Conservation (phyloP, 1,140 invertebrate species). For the Argopecten irradians region DNA sequence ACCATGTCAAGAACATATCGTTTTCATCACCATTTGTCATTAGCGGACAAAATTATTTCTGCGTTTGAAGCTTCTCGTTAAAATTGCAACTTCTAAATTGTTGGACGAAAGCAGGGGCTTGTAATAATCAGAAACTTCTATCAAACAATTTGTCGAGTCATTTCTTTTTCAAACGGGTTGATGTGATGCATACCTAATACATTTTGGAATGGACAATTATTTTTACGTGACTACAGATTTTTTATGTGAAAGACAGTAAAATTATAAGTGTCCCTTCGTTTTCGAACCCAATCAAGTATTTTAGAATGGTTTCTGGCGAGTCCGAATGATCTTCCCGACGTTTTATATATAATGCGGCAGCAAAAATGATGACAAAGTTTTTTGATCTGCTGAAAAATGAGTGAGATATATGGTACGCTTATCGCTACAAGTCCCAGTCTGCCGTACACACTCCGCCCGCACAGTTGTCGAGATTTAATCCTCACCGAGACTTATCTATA, state of each 20-base stretch:
- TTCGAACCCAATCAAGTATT: constrained; percentile 62
- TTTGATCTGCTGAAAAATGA: constrained; percentile 68
- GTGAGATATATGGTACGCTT: constrained; percentile 71
- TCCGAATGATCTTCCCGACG: constrained; percentile 55
- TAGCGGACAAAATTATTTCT: constrained; percentile 57
- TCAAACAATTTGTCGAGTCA: constrained; percentile 54
- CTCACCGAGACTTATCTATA: constrained; percentile 60
- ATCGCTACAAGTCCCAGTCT: constrained; percentile 59
- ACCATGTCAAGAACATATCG: constrained; percentile 62
- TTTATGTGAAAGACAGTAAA: constrained; percentile 63
- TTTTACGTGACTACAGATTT: constrained; percentile 54
- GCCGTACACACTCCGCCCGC: constrained; percentile 61
- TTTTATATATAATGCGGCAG: constrained; percentile 67
- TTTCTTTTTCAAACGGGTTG: constrained; percentile 68
- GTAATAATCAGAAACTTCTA: constrained; percentile 66
- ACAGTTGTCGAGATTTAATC: constrained; percentile 54
- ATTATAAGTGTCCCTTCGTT: constrained; percentile 55
- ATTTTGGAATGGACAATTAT: constrained; percentile 55
- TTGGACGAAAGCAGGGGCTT: constrained; percentile 57
- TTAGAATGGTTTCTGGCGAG: constrained; percentile 58
- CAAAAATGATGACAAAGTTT: constrained; percentile 66
- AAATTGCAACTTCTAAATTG: constrained; percentile 54
- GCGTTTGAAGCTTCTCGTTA: constrained; percentile 49
- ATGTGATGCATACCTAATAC: constrained; percentile 70
- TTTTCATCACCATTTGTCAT: constrained; percentile 51